Conservation (phyloP, 1,140 invertebrate species). For the Cataglyphis hispanica region DNA sequence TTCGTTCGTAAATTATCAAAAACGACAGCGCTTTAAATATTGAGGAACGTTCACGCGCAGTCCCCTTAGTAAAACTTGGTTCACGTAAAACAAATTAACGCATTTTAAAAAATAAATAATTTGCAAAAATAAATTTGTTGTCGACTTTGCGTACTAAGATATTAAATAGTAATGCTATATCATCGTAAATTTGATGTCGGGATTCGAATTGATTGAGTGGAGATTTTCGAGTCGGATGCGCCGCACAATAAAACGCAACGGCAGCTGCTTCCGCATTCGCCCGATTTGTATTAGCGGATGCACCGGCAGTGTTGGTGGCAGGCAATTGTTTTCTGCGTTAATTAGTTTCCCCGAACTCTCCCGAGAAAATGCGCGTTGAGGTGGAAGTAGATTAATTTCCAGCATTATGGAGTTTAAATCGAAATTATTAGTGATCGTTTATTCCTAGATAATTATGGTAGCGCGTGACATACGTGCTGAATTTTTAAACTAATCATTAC, state of each 20-base stretch:
- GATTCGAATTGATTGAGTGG: neutral
- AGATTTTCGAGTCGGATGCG: neutral
- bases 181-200: neutral
- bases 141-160: neutral
- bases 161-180: neutral
- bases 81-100: neutral
- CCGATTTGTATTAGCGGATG: neutral
- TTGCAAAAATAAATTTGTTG: neutral
- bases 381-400: neutral
- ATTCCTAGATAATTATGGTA: neutral
- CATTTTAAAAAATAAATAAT: neutral
- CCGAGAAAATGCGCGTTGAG: neutral
- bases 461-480: neutral
- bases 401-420: conserved; percentile 11
- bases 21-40: neutral
- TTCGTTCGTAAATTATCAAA: neutral
- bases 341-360: conserved; percentile 18
- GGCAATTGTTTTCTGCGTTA: conserved; percentile 18
- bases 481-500: too few relatives aligned
- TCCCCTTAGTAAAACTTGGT: neutral
- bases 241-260: neutral
- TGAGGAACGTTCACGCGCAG: neutral
- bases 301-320: conserved; percentile 1
- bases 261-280: neutral
- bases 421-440: neutral